Conservation (phyloP, 2,797 vertebrate genomes). For the Enteromius mattozi region DNA sequence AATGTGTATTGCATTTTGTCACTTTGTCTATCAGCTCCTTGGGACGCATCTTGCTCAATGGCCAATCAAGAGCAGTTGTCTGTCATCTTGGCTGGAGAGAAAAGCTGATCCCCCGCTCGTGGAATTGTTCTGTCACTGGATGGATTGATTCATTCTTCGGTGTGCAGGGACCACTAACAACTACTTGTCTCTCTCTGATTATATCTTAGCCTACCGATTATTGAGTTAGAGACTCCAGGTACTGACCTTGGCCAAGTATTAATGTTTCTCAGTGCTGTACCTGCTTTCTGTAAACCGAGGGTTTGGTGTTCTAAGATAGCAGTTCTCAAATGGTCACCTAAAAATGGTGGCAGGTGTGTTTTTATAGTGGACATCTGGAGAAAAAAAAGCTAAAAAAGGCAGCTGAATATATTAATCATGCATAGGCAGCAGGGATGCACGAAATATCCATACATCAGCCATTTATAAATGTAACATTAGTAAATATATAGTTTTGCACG, state of each 20-base stretch:
- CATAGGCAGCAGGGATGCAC: not conserved
- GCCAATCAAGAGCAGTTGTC: conserved; percentile 49
- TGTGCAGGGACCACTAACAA: conserved; percentile 60
- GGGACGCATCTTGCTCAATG: conserved; percentile 49
- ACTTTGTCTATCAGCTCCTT: conserved; percentile 46
- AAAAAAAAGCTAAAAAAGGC: not conserved
- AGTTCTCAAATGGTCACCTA: not conserved
- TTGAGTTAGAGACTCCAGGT: conserved; percentile 62
- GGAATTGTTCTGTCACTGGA: conserved; percentile 66
- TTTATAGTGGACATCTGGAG: not conserved
- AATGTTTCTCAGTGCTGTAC: conserved; percentile 18
- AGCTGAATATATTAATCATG: not conserved
- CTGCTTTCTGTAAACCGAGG: not conserved
- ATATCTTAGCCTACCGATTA: conserved; percentile 66
- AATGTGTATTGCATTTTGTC: conserved; percentile 48
- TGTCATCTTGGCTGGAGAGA: conserved; percentile 54
- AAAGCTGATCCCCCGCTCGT: conserved; percentile 55
- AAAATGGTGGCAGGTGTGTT: not conserved
- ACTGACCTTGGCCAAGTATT: conserved; percentile 65
- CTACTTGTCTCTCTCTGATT: conserved; percentile 64
- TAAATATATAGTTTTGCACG: not conserved
- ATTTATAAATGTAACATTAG: not conserved
- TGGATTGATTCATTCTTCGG: conserved; percentile 65
- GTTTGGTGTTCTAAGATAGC: conserved; percentile 10
- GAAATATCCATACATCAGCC: not conserved